Conservation (phyloP, 92 coral and sea anemone genomes). For the Parazoanthus darwini region DNA sequence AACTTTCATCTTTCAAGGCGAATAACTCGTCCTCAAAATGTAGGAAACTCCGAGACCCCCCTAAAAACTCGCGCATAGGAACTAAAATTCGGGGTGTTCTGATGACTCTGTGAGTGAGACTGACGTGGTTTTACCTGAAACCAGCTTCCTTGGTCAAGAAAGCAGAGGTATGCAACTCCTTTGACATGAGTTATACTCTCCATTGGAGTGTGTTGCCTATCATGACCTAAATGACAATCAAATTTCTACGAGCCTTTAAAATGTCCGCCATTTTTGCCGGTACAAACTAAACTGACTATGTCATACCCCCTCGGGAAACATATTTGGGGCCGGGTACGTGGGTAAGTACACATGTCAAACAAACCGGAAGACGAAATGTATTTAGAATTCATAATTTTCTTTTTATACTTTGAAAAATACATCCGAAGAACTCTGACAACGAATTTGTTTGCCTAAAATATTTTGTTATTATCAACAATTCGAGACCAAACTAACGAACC, state of each 20-base stretch:
- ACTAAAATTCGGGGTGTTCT: too few species aligned
- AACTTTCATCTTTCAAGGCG: too few species aligned
- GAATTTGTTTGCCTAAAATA: background rate
- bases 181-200: constrained; percentile 1
- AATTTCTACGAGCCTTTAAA: background rate
- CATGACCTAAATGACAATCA: background rate
- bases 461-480: background rate
- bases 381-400: background rate
- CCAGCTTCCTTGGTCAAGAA: constrained; percentile 41
- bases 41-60: too few species aligned
- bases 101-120: too few species aligned
- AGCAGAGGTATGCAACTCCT: constrained; percentile 38
- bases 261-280: constrained; percentile 32
- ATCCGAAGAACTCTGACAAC: background rate
- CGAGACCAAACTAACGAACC: background rate
- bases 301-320: constrained; percentile 15
- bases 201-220: background rate
- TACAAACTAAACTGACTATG: background rate
- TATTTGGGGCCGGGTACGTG: background rate
- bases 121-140: constrained; percentile 18
- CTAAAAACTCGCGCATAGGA: too few species aligned
- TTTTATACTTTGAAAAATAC: too few species aligned
- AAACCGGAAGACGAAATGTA: too few species aligned
- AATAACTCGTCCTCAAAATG: too few species aligned
- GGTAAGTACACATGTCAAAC: too few species aligned